A percentile compares a stretch with the other conserved stretches of the same genome.
Conservation (phyloP, 2,113 vertebrate genomes). For the Hippocampus guttulatus region DNA sequence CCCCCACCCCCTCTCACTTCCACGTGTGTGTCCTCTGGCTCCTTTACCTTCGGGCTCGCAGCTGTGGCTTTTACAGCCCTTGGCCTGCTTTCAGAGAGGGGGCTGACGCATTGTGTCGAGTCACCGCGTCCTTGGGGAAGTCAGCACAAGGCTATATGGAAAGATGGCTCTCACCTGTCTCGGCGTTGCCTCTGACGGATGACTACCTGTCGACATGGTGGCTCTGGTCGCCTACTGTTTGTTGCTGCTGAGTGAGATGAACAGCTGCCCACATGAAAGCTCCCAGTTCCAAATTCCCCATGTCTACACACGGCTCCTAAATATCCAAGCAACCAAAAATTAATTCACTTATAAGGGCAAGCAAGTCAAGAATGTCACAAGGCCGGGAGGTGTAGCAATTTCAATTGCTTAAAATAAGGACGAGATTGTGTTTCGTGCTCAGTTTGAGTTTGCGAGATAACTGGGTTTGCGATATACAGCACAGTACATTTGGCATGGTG, state of each 20-base stretch:
- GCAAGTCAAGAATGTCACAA: background rate
- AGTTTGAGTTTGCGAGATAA: no score
- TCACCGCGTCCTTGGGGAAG: conserved; percentile 83
- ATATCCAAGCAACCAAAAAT: background rate
- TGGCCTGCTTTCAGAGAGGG: conserved; percentile 63
- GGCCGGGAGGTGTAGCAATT: no score
- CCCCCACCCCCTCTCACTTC: background rate
- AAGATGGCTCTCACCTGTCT: conserved; percentile 82
- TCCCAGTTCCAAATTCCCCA: background rate
- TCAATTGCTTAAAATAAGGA: no score
- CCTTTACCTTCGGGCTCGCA: conserved; percentile 53
- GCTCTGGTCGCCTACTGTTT: conserved; percentile 68
- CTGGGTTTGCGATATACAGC: no score
- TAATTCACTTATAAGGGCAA: background rate
- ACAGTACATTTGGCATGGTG: no score
- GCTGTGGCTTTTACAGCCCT: conserved; percentile 62
- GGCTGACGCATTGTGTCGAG: conserved; percentile 78
- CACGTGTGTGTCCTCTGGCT: conserved; percentile 41
- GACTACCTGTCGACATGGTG: conserved; percentile 70
- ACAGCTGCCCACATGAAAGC: conserved; percentile 64
- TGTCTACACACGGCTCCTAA: background rate
- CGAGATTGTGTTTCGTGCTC: no score
- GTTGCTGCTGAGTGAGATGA: conserved; percentile 61
- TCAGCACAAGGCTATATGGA: conserved; percentile 76
- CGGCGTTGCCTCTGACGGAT: conserved; percentile 77